Evolutionary conservation across 1,140 invertebrate species (phyloP).

Genomic region (Bilobella aurantiaca): DNA sequence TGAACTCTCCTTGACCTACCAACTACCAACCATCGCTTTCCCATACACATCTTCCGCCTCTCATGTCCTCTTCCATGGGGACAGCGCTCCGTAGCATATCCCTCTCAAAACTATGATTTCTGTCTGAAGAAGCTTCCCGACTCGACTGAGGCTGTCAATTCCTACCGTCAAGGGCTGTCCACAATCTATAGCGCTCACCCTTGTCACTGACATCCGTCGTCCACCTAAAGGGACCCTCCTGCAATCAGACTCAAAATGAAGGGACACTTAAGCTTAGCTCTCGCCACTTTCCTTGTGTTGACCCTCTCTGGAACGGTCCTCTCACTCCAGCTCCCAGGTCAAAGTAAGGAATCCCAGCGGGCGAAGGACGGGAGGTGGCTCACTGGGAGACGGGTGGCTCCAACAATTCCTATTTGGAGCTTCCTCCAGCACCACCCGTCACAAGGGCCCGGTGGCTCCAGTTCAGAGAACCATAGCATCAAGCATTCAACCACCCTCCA

Average conservation of each 20-base stretch:
- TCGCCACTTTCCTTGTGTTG: neutral
- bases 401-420: neutral
- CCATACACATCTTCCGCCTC: no score
- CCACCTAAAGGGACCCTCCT: neutral
- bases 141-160: no score
- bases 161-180: no score
- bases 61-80: no score
- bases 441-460: neutral
- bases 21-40: no score
- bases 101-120: no score
- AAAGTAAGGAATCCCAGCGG: neutral
- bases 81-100: no score
- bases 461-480: neutral
- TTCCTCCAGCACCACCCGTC: neutral
- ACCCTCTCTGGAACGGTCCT: neutral
- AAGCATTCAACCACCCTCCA: neutral
- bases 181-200: no score
- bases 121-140: no score
- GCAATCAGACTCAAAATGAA: neutral
- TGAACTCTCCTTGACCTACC: no score
- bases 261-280: neutral
- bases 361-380: neutral
- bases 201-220: neutral
- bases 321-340: neutral
- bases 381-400: neutral